These are phyloP conservation scores for Hucho hucho DNA, from an alignment of 2,113 vertebrate genomes.

Conservation along the genomic window DNA sequence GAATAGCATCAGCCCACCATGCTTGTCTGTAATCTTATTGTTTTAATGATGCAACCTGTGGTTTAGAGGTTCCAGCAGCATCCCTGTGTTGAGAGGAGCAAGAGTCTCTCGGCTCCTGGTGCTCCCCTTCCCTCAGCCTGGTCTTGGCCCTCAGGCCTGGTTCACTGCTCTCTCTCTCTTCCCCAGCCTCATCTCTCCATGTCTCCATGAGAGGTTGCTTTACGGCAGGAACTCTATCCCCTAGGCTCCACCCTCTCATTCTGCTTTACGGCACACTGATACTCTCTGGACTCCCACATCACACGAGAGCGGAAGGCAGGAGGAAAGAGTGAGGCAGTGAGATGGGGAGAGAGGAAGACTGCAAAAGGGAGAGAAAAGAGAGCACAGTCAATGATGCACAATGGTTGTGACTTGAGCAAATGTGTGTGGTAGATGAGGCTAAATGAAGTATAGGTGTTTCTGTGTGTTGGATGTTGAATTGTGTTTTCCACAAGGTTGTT, in stretches of 20 bases:
- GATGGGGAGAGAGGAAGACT: not conserved
- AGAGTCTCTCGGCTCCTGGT: not conserved
- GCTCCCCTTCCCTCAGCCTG: too few species aligned
- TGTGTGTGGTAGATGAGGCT: too few species aligned
- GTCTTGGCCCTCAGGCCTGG: not conserved
- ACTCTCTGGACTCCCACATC: constrained; percentile 6
- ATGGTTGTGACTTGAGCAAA: not conserved
- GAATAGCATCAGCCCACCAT: constrained; percentile 10
- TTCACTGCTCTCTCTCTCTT: constrained; percentile 9
- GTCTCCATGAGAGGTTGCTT: constrained; percentile 57
- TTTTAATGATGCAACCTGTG: constrained; percentile 57
- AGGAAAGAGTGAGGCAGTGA: not conserved
- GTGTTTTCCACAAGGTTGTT: not conserved
- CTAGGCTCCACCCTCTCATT: constrained; percentile 34
- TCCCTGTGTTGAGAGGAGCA: not conserved
- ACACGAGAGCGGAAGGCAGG: not conserved
- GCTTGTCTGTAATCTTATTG: constrained; percentile 57
- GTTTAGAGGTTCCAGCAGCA: not conserved
- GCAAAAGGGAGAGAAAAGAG: not conserved
- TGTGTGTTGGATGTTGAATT: not conserved
- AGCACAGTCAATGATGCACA: not conserved
- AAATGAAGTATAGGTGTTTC: too few species aligned
- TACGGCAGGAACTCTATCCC: constrained; percentile 55
- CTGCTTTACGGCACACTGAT: constrained; percentile 44
- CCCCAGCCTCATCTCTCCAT: constrained; percentile 36